Evolutionary conservation across 2,113 vertebrate genomes (phyloP), one percentile per base, ranked within the genome.

Genomic region (Hoplias malabaricus): DNA sequence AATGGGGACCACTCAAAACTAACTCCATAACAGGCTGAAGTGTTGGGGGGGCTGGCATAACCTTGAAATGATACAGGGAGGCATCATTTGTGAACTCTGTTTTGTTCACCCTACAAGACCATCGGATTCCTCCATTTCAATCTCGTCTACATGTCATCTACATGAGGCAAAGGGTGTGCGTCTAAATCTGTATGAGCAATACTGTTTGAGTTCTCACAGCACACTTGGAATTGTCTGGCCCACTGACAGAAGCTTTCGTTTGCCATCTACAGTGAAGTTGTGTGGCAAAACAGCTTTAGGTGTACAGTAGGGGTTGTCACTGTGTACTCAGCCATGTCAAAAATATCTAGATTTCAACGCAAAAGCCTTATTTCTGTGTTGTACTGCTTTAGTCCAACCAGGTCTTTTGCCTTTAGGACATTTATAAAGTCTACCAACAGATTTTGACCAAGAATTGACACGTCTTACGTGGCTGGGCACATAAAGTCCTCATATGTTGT

Each of bases 61-160:
- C 73, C 27, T 82, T 81, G n/a, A 78, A 81, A 5, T 79, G 80
- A 14, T 76, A n/a, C n/a, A n/a, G n/a, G n/a, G n/a, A n/a, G n/a
- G 2, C 3, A 5, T 16, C 43, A 2, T 10, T 5, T 10, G 48
- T 50, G 48, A 50, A 50, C 19, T 5, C 48, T 50, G 48, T 50
- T 50, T 50, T 19, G 48, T n/a, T n/a, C n/a, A n/a, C 19, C 48
- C n/a, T 50, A n/a, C n/a, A n/a, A n/a, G n/a, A n/a, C n/a, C n/a
- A 50, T 50, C 10, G 2, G 16, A 19, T 11, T 50, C 10, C 48
- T 50, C 11, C 48, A 50, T 19, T 50, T 50, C 48, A 50, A 19
- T 50, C n/a, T 50, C 59, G 14, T 62, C 59, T 19, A 62, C 12
- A 7, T 33, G 19, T 62, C 27, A 13, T 62, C 59, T 33, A 62